Base-by-base conservation (phyloP, 1,140 invertebrate genomes). In the Drosophila tropicalis region DNA sequence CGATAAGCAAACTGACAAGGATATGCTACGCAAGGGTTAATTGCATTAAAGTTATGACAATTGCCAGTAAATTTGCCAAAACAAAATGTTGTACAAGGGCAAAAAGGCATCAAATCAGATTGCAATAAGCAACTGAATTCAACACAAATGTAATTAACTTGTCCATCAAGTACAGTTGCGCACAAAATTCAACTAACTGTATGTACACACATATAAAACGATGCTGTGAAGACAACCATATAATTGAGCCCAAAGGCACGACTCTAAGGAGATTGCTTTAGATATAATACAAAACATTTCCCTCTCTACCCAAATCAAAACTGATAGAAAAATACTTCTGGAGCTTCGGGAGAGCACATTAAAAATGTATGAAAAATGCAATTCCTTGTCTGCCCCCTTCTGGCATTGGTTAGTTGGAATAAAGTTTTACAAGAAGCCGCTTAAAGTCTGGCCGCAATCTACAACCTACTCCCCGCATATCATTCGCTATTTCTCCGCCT, bases 11-110 rank as follows among this genome's bases (percentile, higher is more conserved):
- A 54, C 41, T 65, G 72, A 41, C 51, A 70, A 64, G 51, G 54
- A 22, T 44, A 62, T 25, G 17, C 63, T 61, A 34, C 67, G 76
- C 79, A 83, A 89, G 83, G 83, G 83, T 87, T 87, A 87, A 87
- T 87, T 87, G 83, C 84, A 87, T 89, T 87, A 83, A 81, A 89
- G 79, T 87, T 87, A 89, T 87, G 83, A 87, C 79, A 87, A 87
- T 89, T 87, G 83, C 65, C 80, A 76, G 78, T 72, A 89, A 87
- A 89, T 83, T 89, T 79, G 76, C 79, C 61, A 67, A 72, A 40
- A 64, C 41, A 22, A 65, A 70, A 41, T 67, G 51, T 70, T 39
- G 12, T 60, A 57, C 13, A 41, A 7, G 60, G 36, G 62, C 55
- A 39, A 64, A 79, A 63, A 51, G 44, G 44, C 60, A 67, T 25